A percentile compares a stretch with the other conserved stretches of the same genome.
Evolutionary conservation across 2,888 invertebrate genomes (phyloP).

Genomic region (Conops quadrifasciatus): DNA sequence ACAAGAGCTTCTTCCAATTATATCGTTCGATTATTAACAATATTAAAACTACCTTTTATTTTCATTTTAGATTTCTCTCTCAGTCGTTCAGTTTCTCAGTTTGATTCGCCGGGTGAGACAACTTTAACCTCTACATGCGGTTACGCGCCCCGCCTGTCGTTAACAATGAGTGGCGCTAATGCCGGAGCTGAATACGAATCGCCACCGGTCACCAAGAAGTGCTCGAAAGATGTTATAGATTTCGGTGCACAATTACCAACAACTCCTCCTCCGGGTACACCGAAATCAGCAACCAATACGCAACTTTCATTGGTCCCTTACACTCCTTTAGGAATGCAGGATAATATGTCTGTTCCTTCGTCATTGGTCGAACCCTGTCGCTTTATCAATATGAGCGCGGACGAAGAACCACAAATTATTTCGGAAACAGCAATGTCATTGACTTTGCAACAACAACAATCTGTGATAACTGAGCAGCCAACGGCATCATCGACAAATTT

Average conservation of each 20-base stretch:
- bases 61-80: constrained; percentile 46
- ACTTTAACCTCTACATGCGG: constrained; percentile 9
- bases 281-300: constrained; percentile 39
- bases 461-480: constrained; percentile 65
- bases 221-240: constrained; percentile 43
- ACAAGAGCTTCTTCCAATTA: too few relatives aligned
- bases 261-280: constrained; percentile 31
- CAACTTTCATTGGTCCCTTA: constrained; percentile 22
- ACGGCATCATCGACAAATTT: constrained; percentile 60
- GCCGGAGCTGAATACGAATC: constrained; percentile 19
- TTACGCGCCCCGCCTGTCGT: neutral
- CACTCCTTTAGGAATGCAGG: constrained; percentile 49
- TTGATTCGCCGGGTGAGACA: constrained; percentile 43
- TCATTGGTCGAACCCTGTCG: constrained; percentile 56
- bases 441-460: constrained; percentile 56
- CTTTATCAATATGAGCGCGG: constrained; percentile 62
- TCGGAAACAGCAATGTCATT: constrained; percentile 35
- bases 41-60: constrained; percentile 11
- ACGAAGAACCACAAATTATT: constrained; percentile 53
- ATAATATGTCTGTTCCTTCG: constrained; percentile 58
- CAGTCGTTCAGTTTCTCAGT: constrained; percentile 48
- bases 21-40: too few relatives aligned
- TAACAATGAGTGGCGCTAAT: constrained; percentile 8
- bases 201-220: constrained; percentile 15
- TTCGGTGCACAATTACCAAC: constrained; percentile 28